A percentile compares a stretch with the other conserved stretches of the same genome.
phyloP scores from a whole-genome alignment of 2,888 invertebrate species.

The Drosophila cyrtoloma region DNA sequence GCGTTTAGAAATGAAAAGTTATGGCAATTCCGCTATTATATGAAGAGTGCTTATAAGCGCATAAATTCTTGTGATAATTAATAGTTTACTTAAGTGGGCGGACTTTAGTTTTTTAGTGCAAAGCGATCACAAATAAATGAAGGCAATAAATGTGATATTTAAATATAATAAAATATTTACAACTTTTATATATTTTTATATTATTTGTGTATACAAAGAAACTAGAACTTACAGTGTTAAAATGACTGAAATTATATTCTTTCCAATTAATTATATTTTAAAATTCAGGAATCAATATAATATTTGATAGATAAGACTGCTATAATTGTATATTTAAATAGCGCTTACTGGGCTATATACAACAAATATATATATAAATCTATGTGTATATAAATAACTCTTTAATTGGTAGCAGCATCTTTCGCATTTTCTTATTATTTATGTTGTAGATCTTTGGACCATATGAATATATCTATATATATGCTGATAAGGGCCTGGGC shows the following conservation, averaged over 20 bases:
- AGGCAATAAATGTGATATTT: neutral
- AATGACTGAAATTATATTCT: too few relatives aligned
- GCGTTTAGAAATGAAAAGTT: conserved; percentile 76
- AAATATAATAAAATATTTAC: neutral
- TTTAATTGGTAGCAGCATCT: neutral
- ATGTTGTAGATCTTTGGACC: neutral
- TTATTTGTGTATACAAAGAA: neutral
- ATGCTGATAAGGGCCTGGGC: conserved; percentile 10
- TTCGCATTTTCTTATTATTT: neutral
- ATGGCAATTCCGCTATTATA: conserved; percentile 32
- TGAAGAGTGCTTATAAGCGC: conserved; percentile 15
- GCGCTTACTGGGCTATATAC: too few relatives aligned
- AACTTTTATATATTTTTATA: neutral
- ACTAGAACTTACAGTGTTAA: neutral
- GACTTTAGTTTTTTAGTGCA: neutral
- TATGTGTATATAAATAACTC: neutral
- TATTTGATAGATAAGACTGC: too few relatives aligned
- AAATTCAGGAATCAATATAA: too few relatives aligned
- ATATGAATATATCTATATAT: neutral
- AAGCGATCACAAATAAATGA: neutral
- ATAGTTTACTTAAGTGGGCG: conserved; percentile 20
- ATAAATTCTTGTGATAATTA: conserved; percentile 19
- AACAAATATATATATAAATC: neutral
- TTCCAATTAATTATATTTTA: too few relatives aligned
- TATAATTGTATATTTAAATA: too few relatives aligned